Base-by-base conservation (phyloP, 2,888 invertebrate species). In the Myopa tessellatipennis region DNA sequence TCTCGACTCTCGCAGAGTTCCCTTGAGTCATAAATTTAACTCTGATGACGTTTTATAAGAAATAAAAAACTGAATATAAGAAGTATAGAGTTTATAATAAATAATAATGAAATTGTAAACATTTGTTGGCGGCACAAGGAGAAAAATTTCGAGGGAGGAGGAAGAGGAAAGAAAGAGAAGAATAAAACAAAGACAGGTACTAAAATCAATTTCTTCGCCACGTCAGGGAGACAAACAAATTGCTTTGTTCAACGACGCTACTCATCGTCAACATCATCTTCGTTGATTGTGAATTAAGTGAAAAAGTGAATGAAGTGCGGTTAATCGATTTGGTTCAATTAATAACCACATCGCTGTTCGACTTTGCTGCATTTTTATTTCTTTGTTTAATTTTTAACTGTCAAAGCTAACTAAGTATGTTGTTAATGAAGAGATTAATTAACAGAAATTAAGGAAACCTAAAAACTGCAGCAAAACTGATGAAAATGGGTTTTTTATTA, bases 21-120 rank as follows among this genome's bases (percentile, higher is more conserved):
- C 45, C 6, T 61, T 38, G 18, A 58, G 38, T 60, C 72, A 69
- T 69, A 69, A 69, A 69, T 18, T 69, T 12, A 18, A 69, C 7
- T 69, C 52, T 50, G 36, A 65, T 65, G 34, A 14, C 12, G 34
- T 36, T 26, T 4, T 34, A 36, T 14, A 65, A 16, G 10, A 65
- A 55, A 65, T 6, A 38, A 65, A 36, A 38, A 36, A 34, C 12
- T 4, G 14, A 14, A 65, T 26, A 38, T 4, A 65, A 16, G 14
- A 38, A 65, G 34, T 34, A 4, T 14, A 6, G 12, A 65, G 65
- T 5, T 7, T 45, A 61, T 6, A 61, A 61, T 61, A 26, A 61
- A 14, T n/a, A n/a, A n/a, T n/a, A n/a, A n/a, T 61, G 34, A 26
- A 26, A 61, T 10, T 58, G 58, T 5, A 65, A 7, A 61, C 61